Evolutionary conservation across 2,888 invertebrate genomes (phyloP).

Genomic region (Archips xylosteana): DNA sequence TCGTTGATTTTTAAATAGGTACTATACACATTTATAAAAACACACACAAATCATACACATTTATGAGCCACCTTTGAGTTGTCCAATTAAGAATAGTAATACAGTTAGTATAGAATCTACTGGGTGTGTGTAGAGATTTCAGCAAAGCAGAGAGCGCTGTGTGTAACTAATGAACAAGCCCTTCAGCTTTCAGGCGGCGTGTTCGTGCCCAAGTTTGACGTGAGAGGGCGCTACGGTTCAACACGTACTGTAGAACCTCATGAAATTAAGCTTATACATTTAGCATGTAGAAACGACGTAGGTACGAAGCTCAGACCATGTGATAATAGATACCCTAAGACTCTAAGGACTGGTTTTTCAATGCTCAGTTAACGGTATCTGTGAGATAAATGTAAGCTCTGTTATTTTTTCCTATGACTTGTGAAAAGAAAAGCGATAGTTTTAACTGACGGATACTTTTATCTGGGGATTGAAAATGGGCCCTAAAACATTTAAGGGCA

Average conservation of each 20-base stretch:
- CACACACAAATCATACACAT: too few relatives aligned
- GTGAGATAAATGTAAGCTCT: too few relatives aligned
- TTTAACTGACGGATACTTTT: too few relatives aligned
- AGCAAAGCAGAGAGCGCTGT: conserved; percentile 24
- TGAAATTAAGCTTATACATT: not conserved
- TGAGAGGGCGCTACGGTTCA: conserved; percentile 61
- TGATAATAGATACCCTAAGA: too few relatives aligned
- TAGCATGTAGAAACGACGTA: not conserved
- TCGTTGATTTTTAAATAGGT: conserved; percentile 10
- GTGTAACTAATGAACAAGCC: conserved; percentile 51
- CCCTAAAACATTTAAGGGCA: too few relatives aligned
- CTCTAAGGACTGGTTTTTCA: too few relatives aligned
- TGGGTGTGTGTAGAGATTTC: conserved; percentile 15
- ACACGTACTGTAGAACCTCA: not conserved
- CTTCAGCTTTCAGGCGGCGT: conserved; percentile 63
- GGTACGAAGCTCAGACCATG: too few relatives aligned
- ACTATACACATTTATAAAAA: not conserved
- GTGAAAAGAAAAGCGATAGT: too few relatives aligned
- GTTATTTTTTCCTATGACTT: too few relatives aligned
- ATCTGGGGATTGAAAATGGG: too few relatives aligned
- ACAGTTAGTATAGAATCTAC: not conserved
- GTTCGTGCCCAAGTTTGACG: conserved; percentile 52
- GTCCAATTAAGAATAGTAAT: not conserved
- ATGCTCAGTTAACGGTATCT: too few relatives aligned
- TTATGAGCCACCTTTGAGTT: not conserved